Percentiles rank a stretch among this genome's conserved stretches.
Evolutionary conservation across 2,888 invertebrate genomes (phyloP).

Genomic region (Phalangium opilio): DNA sequence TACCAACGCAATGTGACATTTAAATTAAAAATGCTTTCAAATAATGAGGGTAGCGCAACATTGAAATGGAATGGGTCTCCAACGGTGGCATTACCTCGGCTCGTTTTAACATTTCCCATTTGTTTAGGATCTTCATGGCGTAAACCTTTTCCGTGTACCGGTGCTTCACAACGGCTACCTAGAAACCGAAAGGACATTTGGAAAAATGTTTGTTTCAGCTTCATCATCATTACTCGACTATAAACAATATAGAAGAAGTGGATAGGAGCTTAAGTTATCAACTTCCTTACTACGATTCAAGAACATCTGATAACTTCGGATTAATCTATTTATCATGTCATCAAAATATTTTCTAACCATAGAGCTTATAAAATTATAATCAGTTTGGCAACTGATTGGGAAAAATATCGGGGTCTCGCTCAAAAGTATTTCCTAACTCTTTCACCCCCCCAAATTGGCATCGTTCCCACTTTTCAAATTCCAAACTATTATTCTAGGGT

Average conservation of each 20-base stretch:
- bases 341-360: too few relatives aligned
- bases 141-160: slow-evolving; percentile 67
- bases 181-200: slow-evolving; percentile 5
- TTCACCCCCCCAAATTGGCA: too few relatives aligned
- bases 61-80: too few relatives aligned
- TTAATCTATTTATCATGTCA: too few relatives aligned
- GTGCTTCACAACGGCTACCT: slow-evolving; percentile 81
- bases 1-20: slow-evolving; percentile 4
- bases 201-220: slow-evolving; percentile 6
- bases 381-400: too few relatives aligned
- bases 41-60: too few relatives aligned
- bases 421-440: too few relatives aligned
- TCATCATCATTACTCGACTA: neutral
- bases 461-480: neutral
- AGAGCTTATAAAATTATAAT: too few relatives aligned
- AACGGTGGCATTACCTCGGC: slow-evolving; percentile 46
- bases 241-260: neutral
- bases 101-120: slow-evolving; percentile 99
- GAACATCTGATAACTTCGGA: too few relatives aligned
- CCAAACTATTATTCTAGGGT: neutral
- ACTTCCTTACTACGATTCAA: too few relatives aligned
- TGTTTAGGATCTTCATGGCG: slow-evolving; percentile 99
- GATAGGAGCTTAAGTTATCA: too few relatives aligned
- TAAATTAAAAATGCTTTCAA: slow-evolving; percentile 35
- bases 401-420: too few relatives aligned